These are phyloP conservation scores for Pseudochromis fuscus DNA, from an alignment of 2,797 vertebrate genomes.

Conservation along the genomic window DNA sequence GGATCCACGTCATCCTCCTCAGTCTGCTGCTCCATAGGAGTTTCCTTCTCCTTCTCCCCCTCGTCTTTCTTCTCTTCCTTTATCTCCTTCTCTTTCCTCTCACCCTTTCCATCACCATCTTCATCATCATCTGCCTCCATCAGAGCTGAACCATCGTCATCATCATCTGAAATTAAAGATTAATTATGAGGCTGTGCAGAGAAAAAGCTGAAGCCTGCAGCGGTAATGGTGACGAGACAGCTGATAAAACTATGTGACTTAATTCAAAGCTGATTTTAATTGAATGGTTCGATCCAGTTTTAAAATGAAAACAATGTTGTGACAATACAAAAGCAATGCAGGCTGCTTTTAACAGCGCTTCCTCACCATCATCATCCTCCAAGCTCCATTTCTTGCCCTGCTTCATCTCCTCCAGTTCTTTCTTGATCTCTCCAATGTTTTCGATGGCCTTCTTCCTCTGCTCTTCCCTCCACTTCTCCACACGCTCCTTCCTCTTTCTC, in stretches of 20 bases:
- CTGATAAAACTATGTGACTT: no score
- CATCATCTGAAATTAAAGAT: conserved; percentile 86
- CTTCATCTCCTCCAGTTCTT: conserved; percentile 98
- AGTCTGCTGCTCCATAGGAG: conserved; percentile 84
- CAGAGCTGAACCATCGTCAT: conserved; percentile 84
- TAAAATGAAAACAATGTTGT: no score
- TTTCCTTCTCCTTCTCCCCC: conserved; percentile 82
- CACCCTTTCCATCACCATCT: conserved; percentile 66
- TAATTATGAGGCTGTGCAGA: not conserved
- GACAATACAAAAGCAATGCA: not conserved
- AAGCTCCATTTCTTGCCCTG: conserved; percentile 99
- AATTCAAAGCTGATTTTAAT: no score
- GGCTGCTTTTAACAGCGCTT: not conserved
- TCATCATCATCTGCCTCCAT: conserved; percentile 86
- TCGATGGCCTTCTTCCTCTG: conserved; percentile 98
- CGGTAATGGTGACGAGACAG: no score
- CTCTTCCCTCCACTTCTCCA: conserved; percentile 99
- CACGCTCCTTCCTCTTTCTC: conserved; percentile 98
- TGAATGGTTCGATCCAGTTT: not conserved
- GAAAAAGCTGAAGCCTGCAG: no score
- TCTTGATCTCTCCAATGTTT: conserved; percentile 97
- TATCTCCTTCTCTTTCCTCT: conserved; percentile 74
- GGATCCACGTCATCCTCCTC: conserved; percentile 95
- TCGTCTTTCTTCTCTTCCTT: conserved; percentile 80
- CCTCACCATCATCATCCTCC: conserved; percentile 96